These are phyloP conservation scores for Cygnus buccinator DNA, from an alignment of 2,113 vertebrate genomes.

Conservation along the genomic window DNA sequence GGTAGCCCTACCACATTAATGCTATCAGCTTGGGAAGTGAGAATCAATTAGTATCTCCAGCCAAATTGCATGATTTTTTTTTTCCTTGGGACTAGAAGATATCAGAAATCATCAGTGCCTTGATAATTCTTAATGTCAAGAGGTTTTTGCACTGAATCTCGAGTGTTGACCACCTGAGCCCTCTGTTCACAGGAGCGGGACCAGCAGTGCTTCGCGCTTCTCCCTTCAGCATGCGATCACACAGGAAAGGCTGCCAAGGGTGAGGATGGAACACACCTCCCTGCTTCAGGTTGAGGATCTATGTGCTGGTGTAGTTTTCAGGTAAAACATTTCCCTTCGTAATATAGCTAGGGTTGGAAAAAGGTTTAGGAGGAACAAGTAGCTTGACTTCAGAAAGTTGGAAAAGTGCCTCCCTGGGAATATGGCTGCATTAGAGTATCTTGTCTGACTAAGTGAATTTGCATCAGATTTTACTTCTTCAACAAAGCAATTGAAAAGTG, in stretches of 20 bases:
- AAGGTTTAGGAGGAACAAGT: constrained; percentile 3
- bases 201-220: not conserved
- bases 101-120: not conserved
- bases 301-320: not conserved
- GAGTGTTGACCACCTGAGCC: not conserved
- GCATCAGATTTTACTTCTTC: constrained; percentile 22
- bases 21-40: not conserved
- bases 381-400: not conserved
- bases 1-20: not conserved
- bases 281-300: not conserved
- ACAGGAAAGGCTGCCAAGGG: fast-evolving
- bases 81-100: not conserved
- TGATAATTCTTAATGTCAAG: not conserved
- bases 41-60: not conserved
- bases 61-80: not conserved
- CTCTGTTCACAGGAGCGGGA: not conserved
- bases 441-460: constrained; percentile 12
- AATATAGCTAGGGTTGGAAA: not conserved
- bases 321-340: not conserved
- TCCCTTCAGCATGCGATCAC: not conserved
- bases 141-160: not conserved
- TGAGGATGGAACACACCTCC: not conserved
- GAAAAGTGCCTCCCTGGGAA: constrained; percentile 11
- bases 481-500: constrained; percentile 26
- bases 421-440: not conserved